Percentiles rank a stretch among this genome's conserved stretches.
Conservation (phyloP, 2,797 vertebrate species). For the Bradypus variegatus region DNA sequence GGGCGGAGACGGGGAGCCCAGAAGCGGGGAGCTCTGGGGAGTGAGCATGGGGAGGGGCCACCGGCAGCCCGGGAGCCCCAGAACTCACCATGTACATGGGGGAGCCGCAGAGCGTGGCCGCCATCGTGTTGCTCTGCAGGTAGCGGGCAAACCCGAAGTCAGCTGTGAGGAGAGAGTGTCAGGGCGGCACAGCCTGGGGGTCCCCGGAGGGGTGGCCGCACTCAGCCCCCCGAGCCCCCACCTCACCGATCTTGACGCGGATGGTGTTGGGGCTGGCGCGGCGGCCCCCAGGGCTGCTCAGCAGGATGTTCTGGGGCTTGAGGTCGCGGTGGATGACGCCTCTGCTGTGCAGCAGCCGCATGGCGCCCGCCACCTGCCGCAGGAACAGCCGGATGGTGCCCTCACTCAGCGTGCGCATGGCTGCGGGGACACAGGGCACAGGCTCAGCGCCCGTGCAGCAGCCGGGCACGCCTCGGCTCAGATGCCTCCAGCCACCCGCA, state of each 20-base stretch:
- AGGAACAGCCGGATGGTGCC: slow-evolving; percentile 95
- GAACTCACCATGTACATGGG: slow-evolving; percentile 98
- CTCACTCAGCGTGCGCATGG: slow-evolving; percentile 92
- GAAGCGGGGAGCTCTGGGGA: too few species aligned
- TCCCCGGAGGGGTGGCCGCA: background rate
- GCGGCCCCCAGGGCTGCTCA: slow-evolving; percentile 83
- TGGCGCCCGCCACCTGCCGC: slow-evolving; percentile 93
- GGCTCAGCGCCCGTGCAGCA: background rate
- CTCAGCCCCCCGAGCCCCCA: fast-evolving
- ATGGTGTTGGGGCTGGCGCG: slow-evolving; percentile 86
- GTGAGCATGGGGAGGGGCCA: too few species aligned
- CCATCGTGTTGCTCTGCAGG: slow-evolving; percentile 95
- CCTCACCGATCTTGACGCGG: slow-evolving; percentile 92
- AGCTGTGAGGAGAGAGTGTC: slow-evolving; percentile 72
- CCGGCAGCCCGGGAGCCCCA: too few species aligned
- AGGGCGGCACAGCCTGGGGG: fast-evolving
- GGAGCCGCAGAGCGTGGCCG: slow-evolving; percentile 94
- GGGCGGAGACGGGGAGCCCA: too few species aligned
- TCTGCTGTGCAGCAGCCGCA: slow-evolving; percentile 91
- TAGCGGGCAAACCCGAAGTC: slow-evolving; percentile 97
- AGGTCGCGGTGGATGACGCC: slow-evolving; percentile 95
- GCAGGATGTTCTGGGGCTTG: slow-evolving; percentile 96
- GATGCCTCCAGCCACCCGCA: too few species aligned
- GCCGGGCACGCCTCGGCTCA: too few species aligned
- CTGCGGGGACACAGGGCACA: slow-evolving; percentile 65